These are phyloP conservation scores for Oedothorax gibbosus DNA, from an alignment of 1,140 invertebrate genomes.

Conservation along the genomic window DNA sequence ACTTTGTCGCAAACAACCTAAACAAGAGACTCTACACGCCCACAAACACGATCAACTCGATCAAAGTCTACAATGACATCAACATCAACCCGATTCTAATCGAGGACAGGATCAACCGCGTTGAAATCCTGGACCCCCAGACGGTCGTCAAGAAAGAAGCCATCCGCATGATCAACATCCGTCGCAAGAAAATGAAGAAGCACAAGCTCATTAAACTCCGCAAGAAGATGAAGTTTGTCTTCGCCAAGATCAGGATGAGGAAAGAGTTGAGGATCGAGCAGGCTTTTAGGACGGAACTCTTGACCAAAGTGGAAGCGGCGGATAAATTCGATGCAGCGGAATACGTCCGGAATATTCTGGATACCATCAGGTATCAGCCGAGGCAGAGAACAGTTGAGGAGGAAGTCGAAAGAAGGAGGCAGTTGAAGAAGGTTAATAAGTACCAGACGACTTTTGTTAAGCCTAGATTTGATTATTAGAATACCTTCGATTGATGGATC, in stretches of 20 bases:
- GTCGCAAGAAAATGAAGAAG: constrained; percentile 86
- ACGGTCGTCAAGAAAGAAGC: constrained; percentile 74
- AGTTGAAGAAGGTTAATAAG: constrained; percentile 26
- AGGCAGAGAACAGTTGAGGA: constrained; percentile 62
- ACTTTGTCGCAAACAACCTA: constrained; percentile 23
- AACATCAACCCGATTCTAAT: neutral
- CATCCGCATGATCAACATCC: constrained; percentile 79
- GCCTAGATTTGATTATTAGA: constrained; percentile 48
- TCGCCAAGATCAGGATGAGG: constrained; percentile 77
- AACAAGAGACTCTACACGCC: constrained; percentile 35
- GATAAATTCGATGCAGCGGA: constrained; percentile 80
- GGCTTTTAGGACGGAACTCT: constrained; percentile 77
- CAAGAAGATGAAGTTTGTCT: constrained; percentile 81
- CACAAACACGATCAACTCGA: constrained; percentile 8
- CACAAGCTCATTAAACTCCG: constrained; percentile 84
- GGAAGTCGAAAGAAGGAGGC: constrained; percentile 14
- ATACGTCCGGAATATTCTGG: constrained; percentile 77
- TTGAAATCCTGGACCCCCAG: neutral
- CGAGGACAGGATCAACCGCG: neutral
- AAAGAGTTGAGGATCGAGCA: constrained; percentile 81
- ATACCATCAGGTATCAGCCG: constrained; percentile 74
- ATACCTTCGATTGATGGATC: neutral
- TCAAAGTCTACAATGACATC: constrained; percentile 22
- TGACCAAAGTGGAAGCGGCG: constrained; percentile 78
- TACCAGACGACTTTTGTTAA: constrained; percentile 37